phyloP scores from a whole-genome alignment of 2,888 invertebrate species.

The Halocaridina rubra region DNA sequence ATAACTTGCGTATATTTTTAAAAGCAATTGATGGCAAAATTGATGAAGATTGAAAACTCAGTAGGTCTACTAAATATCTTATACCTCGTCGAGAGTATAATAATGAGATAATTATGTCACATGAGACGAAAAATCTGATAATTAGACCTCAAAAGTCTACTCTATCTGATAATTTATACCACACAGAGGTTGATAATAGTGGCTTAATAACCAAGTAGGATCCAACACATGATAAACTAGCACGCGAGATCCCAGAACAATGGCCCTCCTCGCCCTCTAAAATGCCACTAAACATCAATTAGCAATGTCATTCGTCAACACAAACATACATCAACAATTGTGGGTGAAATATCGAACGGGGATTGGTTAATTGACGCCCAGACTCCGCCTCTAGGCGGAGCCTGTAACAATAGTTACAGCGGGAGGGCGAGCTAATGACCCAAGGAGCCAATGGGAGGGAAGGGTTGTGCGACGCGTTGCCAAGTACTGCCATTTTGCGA shows the following conservation, averaged over 20 bases:
- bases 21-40: too few relatives aligned
- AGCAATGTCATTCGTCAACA: conserved; percentile 48
- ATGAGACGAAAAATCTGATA: neutral
- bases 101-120: neutral
- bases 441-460: conserved; percentile 10
- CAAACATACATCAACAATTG: conserved; percentile 35
- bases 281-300: conserved; percentile 53
- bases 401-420: conserved; percentile 13
- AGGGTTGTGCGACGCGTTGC: neutral
- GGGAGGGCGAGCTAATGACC: conserved; percentile 29
- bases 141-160: neutral
- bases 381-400: conserved; percentile 28
- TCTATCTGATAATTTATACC: neutral
- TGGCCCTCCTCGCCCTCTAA: conserved; percentile 21
- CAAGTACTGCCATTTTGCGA: neutral
- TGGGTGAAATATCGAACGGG: neutral
- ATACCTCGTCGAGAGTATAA: neutral
- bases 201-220: neutral
- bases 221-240: neutral
- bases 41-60: too few relatives aligned
- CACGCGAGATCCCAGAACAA: conserved; percentile 21
- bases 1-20: too few relatives aligned
- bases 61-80: neutral
- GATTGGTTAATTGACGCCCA: neutral
- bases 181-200: neutral